phyloP scores from a whole-genome alignment of 1,140 invertebrate species.

The Trachymyrmex septentrionalis region DNA sequence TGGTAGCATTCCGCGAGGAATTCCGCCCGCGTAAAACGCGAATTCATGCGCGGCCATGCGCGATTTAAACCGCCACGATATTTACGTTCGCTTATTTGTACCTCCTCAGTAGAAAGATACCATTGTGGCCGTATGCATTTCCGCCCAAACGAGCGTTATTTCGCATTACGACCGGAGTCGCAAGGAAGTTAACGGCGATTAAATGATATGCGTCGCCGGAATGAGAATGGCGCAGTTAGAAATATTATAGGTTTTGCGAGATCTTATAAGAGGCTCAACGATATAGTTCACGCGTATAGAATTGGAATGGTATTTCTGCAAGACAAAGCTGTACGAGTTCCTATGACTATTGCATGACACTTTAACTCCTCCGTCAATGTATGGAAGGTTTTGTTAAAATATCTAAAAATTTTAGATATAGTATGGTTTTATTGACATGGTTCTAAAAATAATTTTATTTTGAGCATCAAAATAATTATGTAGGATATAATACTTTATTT shows the following conservation, averaged over 20 bases:
- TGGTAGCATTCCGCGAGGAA: conserved; percentile 66
- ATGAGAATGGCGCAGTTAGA: background rate
- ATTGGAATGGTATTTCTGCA: background rate
- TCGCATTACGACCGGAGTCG: background rate
- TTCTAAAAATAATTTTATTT: too few relatives aligned
- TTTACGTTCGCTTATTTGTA: conserved; percentile 59
- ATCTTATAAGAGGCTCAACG: background rate
- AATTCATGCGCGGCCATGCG: conserved; percentile 60
- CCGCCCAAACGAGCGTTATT: conserved; percentile 6
- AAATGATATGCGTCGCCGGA: conserved; percentile 13
- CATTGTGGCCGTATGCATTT: background rate
- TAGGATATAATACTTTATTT: too few relatives aligned
- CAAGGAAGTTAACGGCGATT: conserved; percentile 30
- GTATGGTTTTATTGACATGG: too few relatives aligned
- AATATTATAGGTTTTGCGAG: background rate
- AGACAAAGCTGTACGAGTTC: background rate
- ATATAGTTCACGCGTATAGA: background rate
- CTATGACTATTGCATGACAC: background rate
- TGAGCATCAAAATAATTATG: too few relatives aligned
- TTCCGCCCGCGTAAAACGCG: conserved; percentile 55
- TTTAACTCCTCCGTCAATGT: too few relatives aligned
- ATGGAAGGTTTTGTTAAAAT: too few relatives aligned
- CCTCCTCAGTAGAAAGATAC: background rate
- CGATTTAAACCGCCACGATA: conserved; percentile 60
- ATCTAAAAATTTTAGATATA: too few relatives aligned